Conservation (phyloP, 2,113 vertebrate genomes). For the Vanacampus margaritifer region DNA sequence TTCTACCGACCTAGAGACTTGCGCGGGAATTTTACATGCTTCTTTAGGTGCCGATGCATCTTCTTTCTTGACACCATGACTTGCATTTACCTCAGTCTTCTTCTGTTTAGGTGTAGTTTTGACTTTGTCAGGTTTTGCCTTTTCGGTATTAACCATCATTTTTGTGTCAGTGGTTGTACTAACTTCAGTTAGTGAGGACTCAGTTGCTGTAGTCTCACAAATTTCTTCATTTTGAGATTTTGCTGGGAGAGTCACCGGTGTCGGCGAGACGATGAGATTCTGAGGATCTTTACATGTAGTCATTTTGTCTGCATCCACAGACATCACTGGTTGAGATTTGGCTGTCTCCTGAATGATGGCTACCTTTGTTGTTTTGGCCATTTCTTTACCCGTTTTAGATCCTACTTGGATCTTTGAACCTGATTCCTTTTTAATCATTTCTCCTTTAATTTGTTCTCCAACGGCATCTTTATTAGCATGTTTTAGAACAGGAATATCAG, state of each 20-base stretch:
- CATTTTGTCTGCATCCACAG: constrained; percentile 7
- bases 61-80: constrained; percentile 22
- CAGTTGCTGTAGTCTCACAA: constrained; percentile 4
- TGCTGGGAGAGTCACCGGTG: neutral
- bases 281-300: constrained; percentile 22
- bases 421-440: constrained; percentile 22
- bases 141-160: constrained; percentile 3
- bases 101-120: constrained; percentile 13
- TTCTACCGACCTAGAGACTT: neutral
- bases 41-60: constrained; percentile 7
- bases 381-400: constrained; percentile 16
- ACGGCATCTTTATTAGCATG: constrained; percentile 1
- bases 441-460: constrained; percentile 10
- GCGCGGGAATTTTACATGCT: neutral
- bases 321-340: constrained; percentile 7
- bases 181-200: constrained; percentile 25
- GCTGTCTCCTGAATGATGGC: constrained; percentile 13
- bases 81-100: constrained; percentile 12
- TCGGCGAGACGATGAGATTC: constrained; percentile 5
- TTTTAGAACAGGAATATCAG: constrained; percentile 1
- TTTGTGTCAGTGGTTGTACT: constrained; percentile 8
- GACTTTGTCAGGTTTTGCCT: constrained; percentile 1
- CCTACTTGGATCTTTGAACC: constrained; percentile 16
- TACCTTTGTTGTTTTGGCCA: constrained; percentile 15
- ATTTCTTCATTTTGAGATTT: constrained; percentile 19